Base-by-base conservation (phyloP, 2,797 vertebrate species). In the Cyprinella venusta region DNA sequence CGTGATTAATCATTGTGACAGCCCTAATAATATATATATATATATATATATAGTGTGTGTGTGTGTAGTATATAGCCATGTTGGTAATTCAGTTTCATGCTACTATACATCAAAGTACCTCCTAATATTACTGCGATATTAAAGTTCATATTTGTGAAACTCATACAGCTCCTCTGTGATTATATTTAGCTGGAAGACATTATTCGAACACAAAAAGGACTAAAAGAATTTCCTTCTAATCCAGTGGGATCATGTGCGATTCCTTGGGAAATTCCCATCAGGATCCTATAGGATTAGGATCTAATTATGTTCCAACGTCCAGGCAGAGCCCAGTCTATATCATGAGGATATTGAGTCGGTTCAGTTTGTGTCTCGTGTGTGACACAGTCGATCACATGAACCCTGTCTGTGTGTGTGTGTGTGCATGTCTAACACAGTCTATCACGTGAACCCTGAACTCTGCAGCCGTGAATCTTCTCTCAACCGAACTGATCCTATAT, bases 401-500 rank as follows among this genome's bases (percentile, higher is more conserved):
- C 40, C 9, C 9, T 42, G 40, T 36, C 5, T 36, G 6, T 38
- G 36, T 38, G 36, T 36, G 30, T 33, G 30, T 65, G 7, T 61
- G 54, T 26, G n/a, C n/a, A n/a, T n/a, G 38, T 19, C 1, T 19
- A 1, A 21, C 8, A 26, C 54, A 61, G 52, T 24, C 9, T 36
- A 61, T 9, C 38, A 52, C 16, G 9, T 21, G 45, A 30, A 24
- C 6, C 3, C 19, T 67, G 85, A 85, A 87, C 90, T 90, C 89
- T 48, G 79, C 52, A 81, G 72, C n/a, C 24, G 76, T 0, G 77
- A 36, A 36, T 36, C 36, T 36, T 36, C 36, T 36, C 5, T 36
- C 36, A 36, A 5, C 36, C 36, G 36, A 36, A 76, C 24, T n/a
- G 48, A 40, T 72, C 38, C 38, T 24, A 70, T 63, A 61, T 75